phyloP scores from a whole-genome alignment of 2,113 vertebrate species.

The Morone chrysops region DNA sequence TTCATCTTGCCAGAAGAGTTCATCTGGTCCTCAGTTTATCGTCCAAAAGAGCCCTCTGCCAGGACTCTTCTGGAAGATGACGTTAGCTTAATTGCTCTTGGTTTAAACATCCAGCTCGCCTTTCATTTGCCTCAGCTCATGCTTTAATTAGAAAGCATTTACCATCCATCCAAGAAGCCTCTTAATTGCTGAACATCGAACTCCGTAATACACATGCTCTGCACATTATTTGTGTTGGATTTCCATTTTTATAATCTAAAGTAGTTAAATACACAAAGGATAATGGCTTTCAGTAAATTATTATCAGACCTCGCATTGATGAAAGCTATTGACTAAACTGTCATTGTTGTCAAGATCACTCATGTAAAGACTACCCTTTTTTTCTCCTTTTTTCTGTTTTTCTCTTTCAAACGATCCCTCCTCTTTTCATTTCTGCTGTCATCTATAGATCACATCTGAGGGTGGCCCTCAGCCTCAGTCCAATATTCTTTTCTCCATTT shows the following conservation, averaged over 20 bases:
- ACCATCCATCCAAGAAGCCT: slow-evolving; percentile 14
- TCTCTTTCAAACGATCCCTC: not conserved
- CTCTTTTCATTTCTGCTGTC: slow-evolving; percentile 25
- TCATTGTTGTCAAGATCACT: slow-evolving; percentile 10
- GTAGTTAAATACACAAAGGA: slow-evolving; percentile 17
- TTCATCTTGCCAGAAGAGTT: slow-evolving; percentile 31
- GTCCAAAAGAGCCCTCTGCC: slow-evolving; percentile 34
- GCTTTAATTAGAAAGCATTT: slow-evolving; percentile 40
- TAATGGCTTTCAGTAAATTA: slow-evolving; percentile 35
- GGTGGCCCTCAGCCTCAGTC: slow-evolving; percentile 97
- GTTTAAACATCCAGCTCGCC: slow-evolving; percentile 37
- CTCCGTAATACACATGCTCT: slow-evolving; percentile 12
- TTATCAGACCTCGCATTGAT: slow-evolving; percentile 8
- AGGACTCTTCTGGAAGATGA: slow-evolving; percentile 33
- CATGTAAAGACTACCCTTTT: not conserved
- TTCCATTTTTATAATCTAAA: slow-evolving; percentile 13
- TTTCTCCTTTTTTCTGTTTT: not conserved
- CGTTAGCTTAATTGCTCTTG: slow-evolving; percentile 34
- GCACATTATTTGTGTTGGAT: slow-evolving; percentile 17
- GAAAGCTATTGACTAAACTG: slow-evolving; percentile 7
- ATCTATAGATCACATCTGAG: slow-evolving; percentile 91
- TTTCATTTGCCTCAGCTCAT: slow-evolving; percentile 43
- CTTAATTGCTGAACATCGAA: slow-evolving; percentile 43
- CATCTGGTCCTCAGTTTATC: slow-evolving; percentile 41
- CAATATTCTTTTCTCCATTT: slow-evolving; percentile 93